Evolutionary conservation across 2,888 invertebrate genomes (phyloP).

Genomic region (Hylaea fasciaria): DNA sequence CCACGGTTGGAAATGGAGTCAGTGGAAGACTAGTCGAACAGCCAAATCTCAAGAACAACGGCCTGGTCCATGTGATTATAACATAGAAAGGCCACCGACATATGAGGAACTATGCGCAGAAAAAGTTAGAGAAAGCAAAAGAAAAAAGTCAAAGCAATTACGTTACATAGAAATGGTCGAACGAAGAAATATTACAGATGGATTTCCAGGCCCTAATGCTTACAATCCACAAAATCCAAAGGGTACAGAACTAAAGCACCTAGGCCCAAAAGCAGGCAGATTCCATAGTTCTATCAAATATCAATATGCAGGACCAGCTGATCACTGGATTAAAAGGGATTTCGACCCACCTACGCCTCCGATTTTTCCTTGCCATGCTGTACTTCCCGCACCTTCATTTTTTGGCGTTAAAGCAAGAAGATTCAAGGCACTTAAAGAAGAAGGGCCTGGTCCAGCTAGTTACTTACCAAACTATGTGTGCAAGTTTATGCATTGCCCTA

Average conservation of each 20-base stretch:
- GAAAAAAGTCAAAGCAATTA: conserved; percentile 65
- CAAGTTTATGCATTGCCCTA: conserved; percentile 52
- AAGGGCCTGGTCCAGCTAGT: conserved; percentile 67
- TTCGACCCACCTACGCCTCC: conserved; percentile 60
- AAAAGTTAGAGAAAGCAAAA: conserved; percentile 57
- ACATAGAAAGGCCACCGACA: conserved; percentile 47
- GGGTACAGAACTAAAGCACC: conserved; percentile 49
- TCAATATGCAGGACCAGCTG: conserved; percentile 63
- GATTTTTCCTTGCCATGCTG: conserved; percentile 52
- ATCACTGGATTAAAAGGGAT: conserved; percentile 61
- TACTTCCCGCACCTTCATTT: conserved; percentile 56
- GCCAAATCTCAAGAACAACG: conserved; percentile 39
- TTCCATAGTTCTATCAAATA: conserved; percentile 48
- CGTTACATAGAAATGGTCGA: conserved; percentile 72
- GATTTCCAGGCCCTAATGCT: conserved; percentile 63
- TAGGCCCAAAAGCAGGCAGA: conserved; percentile 63
- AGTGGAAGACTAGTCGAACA: conserved; percentile 56
- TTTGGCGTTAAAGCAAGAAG: conserved; percentile 67
- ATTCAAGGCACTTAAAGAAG: conserved; percentile 56
- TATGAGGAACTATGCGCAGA: conserved; percentile 59
- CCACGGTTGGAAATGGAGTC: conserved; percentile 76
- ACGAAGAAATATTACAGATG: conserved; percentile 58
- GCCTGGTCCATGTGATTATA: conserved; percentile 72
- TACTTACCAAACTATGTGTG: conserved; percentile 53
- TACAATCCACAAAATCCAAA: conserved; percentile 62